Base-by-base conservation (phyloP, 2,888 invertebrate species). In the Pecten maximus region DNA sequence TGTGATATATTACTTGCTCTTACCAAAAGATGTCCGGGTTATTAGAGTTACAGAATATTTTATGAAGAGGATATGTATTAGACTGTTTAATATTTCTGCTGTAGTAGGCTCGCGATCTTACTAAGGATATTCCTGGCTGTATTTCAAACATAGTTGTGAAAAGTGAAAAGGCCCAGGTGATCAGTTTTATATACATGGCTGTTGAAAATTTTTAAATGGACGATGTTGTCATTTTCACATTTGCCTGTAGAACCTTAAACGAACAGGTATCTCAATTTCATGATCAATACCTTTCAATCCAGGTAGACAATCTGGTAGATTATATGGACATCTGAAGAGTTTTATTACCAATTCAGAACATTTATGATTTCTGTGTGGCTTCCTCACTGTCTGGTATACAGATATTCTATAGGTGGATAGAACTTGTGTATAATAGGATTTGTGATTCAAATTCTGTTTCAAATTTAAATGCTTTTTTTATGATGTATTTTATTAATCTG, bases 181-280 rank as follows among this genome's bases (percentile, higher is more conserved):
- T 28, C 35, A 3, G 35, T 2, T 74, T 74, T 28, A 74, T 74
- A 23, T 74, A 35, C 35, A n/a, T 6, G 74, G 28, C 74, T 74
- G 74, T 6, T 74, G 74, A 28, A 74, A 74, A 74, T 74, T 54
- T 44, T 74, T 74, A 74, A 74, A 74, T 74, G 74, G 74, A 74
- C 74, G 28, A 74, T 74, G 74, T 74, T 74, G 74, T 74, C 74
- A 28, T 28, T 74, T 74, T 74, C 35, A 74, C 35, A 74, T 74
- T 74, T 74, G 35, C 74, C 74, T 74, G 74, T 74, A 28, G 74
- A 74, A 74, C 35, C 35, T 35, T 35, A 74, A 74, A 74, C 35
- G 35, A 74, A 74, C 35, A 74, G 74, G 35, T 74, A 74, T 74
- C 35, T 74, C 74, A 74, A 74, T 74, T 74, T 35, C 74, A 74